A percentile compares a stretch with the other conserved stretches of the same genome.
phyloP scores from a whole-genome alignment of 92 coral and sea anemone genomes.

The Hydrozoanthus gracilis region DNA sequence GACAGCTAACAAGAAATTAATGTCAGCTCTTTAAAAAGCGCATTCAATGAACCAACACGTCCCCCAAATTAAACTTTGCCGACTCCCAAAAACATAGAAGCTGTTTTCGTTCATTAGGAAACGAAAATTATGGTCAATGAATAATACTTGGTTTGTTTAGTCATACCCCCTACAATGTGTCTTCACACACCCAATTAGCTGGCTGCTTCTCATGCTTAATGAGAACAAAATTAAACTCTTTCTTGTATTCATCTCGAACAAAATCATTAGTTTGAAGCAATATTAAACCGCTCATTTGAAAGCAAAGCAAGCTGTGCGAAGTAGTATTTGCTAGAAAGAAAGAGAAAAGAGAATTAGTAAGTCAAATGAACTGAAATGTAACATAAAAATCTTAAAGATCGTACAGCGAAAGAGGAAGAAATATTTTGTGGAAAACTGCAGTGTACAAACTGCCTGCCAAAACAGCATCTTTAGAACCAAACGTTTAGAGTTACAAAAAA shows the following conservation, averaged over 20 bases:
- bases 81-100: background rate
- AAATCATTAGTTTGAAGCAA: background rate
- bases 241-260: background rate
- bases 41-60: background rate
- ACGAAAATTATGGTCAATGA: background rate
- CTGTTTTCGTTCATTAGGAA: background rate
- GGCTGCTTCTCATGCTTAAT: background rate
- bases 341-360: background rate
- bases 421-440: background rate
- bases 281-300: background rate
- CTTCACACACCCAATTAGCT: slow-evolving; percentile 29
- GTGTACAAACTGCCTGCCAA: background rate
- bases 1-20: background rate
- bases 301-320: slow-evolving; percentile 17
- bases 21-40: background rate
- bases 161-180: slow-evolving; percentile 2
- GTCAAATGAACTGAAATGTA: background rate
- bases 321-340: background rate
- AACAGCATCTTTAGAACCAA: background rate
- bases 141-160: background rate
- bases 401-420: no score
- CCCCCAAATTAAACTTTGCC: background rate
- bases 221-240: slow-evolving; percentile 7
- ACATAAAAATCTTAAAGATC: background rate
- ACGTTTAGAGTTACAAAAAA: background rate